phyloP scores from a whole-genome alignment of 1,140 invertebrate genomes.

The Gonatopus flavifemur region DNA sequence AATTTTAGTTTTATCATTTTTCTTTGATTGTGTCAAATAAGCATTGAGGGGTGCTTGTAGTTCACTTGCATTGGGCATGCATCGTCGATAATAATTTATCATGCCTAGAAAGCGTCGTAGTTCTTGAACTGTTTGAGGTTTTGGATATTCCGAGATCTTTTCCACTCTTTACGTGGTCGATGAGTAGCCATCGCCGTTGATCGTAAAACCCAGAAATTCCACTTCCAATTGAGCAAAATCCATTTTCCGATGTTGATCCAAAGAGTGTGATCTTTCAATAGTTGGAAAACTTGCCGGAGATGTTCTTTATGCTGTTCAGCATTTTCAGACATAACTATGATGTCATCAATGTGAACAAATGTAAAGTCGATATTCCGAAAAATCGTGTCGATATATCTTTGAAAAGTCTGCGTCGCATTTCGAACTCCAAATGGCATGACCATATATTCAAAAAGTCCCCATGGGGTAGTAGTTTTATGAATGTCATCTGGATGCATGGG shows the following conservation, averaged over 20 bases:
- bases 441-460: neutral
- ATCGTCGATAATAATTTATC: slow-evolving; percentile 34
- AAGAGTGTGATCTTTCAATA: slow-evolving; percentile 19
- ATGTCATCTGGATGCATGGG: slow-evolving; percentile 41
- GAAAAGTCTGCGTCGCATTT: slow-evolving; percentile 53
- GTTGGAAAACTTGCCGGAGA: slow-evolving; percentile 12
- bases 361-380: slow-evolving; percentile 27
- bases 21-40: neutral
- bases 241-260: slow-evolving; percentile 33
- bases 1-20: slow-evolving; percentile 1
- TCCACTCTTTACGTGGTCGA: neutral
- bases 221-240: neutral
- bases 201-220: neutral
- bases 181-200: neutral
- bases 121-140: neutral
- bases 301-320: slow-evolving; percentile 17
- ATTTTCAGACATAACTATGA: slow-evolving; percentile 18
- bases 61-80: slow-evolving; percentile 17
- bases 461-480: slow-evolving; percentile 34
- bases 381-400: slow-evolving; percentile 44
- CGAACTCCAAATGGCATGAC: slow-evolving; percentile 22
- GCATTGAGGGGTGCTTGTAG: slow-evolving; percentile 22
- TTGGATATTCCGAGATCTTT: neutral
- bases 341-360: slow-evolving; percentile 22
- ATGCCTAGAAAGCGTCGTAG: slow-evolving; percentile 18